Percentiles rank a stretch among this genome's conserved stretches.
phyloP scores from a whole-genome alignment of 1,140 invertebrate genomes.

The Eueides isabella region DNA sequence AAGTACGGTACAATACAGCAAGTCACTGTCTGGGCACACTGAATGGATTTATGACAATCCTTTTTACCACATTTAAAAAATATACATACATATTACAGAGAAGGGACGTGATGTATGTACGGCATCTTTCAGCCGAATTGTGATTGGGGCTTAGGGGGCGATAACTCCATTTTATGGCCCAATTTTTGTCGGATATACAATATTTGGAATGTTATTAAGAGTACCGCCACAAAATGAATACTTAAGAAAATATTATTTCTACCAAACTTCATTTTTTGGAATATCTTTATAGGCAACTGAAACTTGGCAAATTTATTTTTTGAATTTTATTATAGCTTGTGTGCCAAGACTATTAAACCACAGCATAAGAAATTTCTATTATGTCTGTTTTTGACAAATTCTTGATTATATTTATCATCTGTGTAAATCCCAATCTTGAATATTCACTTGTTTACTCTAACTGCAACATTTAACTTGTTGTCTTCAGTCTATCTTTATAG shows the following conservation, averaged over 20 bases:
- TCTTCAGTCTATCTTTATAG: conserved; percentile 51
- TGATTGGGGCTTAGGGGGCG: conserved; percentile 70
- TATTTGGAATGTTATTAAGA: conserved; percentile 63
- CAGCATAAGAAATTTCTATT: too few relatives aligned
- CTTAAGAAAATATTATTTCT: conserved; percentile 3
- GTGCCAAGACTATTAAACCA: too few relatives aligned
- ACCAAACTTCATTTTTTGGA: background rate
- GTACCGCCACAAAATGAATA: background rate
- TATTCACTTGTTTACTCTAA: conserved; percentile 47
- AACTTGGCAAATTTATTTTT: too few relatives aligned
- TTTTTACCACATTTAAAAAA: conserved; percentile 60
- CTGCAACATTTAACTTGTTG: conserved; percentile 38
- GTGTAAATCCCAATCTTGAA: conserved; percentile 40
- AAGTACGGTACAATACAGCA: conserved; percentile 41
- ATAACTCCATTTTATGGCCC: conserved; percentile 73
- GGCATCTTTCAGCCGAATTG: conserved; percentile 53
- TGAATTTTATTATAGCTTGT: too few relatives aligned
- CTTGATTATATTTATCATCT: too few relatives aligned
- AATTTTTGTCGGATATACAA: conserved; percentile 72
- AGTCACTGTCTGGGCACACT: conserved; percentile 42
- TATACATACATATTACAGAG: conserved; percentile 36
- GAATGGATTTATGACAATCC: conserved; percentile 61
- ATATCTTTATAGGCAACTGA: background rate
- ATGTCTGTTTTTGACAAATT: too few relatives aligned
- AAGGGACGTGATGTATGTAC: conserved; percentile 43